Evolutionary conservation across 2,888 invertebrate species (phyloP), one percentile per base, ranked within the genome.

Genomic region (Drosophila austrosaltans): DNA sequence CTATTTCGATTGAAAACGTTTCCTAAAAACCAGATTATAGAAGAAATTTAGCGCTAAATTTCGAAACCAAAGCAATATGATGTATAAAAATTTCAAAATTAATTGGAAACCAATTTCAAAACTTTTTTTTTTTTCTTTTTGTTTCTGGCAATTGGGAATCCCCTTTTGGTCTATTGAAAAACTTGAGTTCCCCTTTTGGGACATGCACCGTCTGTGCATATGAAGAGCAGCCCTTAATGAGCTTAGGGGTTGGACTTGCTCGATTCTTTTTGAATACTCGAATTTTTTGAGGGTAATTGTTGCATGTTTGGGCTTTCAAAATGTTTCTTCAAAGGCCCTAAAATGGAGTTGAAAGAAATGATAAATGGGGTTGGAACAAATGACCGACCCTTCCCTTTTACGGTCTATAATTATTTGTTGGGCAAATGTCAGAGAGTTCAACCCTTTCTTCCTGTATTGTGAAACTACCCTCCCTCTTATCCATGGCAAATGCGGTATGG

Each of bases 231-330:
- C 81, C 85, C 85, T 75, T 80, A 78, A 54, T 54, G 20, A 53
- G 63, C 40, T 77, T 74, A 77, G 72, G 83, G 82, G 85, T 85
- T 74, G 85, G 58, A 60, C 54, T 70, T 39, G 10, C 40, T 62
- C 42, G 16, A 59, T 28, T 42, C 32, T 22, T 48, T n/a, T n/a
- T 12, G n/a, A 72, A 79, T 72, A 62, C 59, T 56, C 53, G 25
- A 53, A 40, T 16, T 67, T 77, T 77, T 82, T 85, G 66, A 69
- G 82, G 83, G 69, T 81, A 82, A 75, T 77, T 74, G 73, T 79
- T 61, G 57, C 54, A 32, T 57, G 79, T 81, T 85, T 79, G 71
- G 10, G 48, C n/a, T 70, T 82, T 54, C 40, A 40, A 61, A 85
- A 65, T 36, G 1, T 36, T 69, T 42, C 3, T 56, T 28, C 30